Base-by-base conservation (phyloP, 2,113 vertebrate genomes). In the Hemichromis elongatus region DNA sequence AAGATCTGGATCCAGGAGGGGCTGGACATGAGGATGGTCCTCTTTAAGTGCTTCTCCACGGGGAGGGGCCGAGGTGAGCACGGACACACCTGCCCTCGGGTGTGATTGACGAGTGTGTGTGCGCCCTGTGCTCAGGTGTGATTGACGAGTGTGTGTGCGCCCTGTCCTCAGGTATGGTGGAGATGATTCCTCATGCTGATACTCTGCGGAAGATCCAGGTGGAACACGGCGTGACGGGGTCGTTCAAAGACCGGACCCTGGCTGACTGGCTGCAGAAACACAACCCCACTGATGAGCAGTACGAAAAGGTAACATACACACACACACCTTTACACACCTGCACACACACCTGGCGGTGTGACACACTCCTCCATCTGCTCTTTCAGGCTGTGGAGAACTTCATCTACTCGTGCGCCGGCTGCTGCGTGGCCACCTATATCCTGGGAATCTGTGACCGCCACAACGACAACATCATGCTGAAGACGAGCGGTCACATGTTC, bases 401-500 rank as follows among this genome's bases (percentile, higher is more conserved):
- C 92, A 99, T 99, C 94, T 99, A 97, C 92, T 99, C 99, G 12
- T 99, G 99, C 0, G 99, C 98, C 0, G 98, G 99, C 92, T 99
- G 99, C 95, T 99, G 99, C 0, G 99, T 99, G 90, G 98, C 99
- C 68, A 99, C 99, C 1, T 99, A 99, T 2, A 96, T 99, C 79
- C 93, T 99, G 94, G 99, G 99, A 56, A 99, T 99, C 94, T 99
- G 99, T 0, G 99, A 99, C 92, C 96, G 99, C 26, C 99, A 99
- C 94, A 99, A 99, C 0, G 99, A 99, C 96, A 99, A 99, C 95
- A 99, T 99, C 95, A 99, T 99, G 99, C 96, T 99, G 82, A 99
- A 98, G 94, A 98, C 97, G 85, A 99, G 98, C 0, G 99, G 99
- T 9, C 98, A 99, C 95, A 99, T 99, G 98, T 99, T 99, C 92